These are phyloP conservation scores for Distichodus sexfasciatus DNA, from an alignment of 2,797 vertebrate genomes.

Conservation along the genomic window DNA sequence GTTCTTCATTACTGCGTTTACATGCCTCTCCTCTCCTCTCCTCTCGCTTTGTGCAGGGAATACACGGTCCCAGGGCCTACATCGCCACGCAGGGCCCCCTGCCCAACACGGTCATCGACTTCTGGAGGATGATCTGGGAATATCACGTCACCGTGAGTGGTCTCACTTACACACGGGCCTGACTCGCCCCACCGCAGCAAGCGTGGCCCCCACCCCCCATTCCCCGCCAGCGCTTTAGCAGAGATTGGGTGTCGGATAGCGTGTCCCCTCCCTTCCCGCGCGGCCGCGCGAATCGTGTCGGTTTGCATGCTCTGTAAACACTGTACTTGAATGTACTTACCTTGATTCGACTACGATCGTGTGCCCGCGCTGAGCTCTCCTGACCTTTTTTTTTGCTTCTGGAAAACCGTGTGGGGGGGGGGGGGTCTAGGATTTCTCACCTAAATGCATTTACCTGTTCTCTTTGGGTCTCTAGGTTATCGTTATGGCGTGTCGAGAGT, in stretches of 20 bases:
- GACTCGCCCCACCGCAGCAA: too few relatives aligned
- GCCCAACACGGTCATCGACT: slow-evolving; percentile 93
- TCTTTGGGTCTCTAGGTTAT: slow-evolving; percentile 79
- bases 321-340: neutral
- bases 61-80: slow-evolving; percentile 89
- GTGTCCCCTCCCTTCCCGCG: neutral
- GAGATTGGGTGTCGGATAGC: neutral
- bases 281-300: neutral
- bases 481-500: slow-evolving; percentile 97
- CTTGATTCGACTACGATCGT: neutral
- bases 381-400: neutral
- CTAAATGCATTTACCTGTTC: slow-evolving; percentile 22
- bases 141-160: slow-evolving; percentile 89
- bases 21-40: too few relatives aligned
- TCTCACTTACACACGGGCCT: neutral
- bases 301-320: neutral
- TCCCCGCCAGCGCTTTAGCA: too few relatives aligned
- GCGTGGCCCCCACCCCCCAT: too few relatives aligned
- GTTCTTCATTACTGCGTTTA: too few relatives aligned
- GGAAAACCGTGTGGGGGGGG: neutral
- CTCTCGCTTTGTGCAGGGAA: slow-evolving; percentile 85
- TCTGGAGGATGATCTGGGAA: slow-evolving; percentile 99
- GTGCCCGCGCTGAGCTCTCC: neutral
- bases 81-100: slow-evolving; percentile 96
- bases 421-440: slow-evolving; percentile 12